These are phyloP conservation scores for Nomada lathburiana DNA, from an alignment of 2,888 invertebrate genomes.

Conservation along the genomic window DNA sequence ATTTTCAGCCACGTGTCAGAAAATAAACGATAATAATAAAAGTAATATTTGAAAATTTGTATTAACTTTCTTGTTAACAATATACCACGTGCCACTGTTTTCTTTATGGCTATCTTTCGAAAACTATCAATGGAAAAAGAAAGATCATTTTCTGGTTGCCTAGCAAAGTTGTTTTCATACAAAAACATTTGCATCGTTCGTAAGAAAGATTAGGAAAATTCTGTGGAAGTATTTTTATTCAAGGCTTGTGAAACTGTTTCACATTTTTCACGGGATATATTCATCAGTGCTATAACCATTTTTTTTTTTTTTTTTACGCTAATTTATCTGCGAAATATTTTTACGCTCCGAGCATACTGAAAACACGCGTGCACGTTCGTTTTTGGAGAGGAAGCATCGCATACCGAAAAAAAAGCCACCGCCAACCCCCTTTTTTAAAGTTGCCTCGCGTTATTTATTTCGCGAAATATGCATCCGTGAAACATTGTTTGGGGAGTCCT, in stretches of 20 bases:
- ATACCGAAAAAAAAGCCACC: constrained; percentile 5
- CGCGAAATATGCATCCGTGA: constrained; percentile 3
- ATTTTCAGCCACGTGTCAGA: no score
- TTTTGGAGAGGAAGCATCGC: not conserved
- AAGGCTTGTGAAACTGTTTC: not conserved
- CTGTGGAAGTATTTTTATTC: no score
- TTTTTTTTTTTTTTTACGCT: not conserved
- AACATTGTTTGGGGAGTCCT: constrained; percentile 11
- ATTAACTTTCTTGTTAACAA: no score
- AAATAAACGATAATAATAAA: no score
- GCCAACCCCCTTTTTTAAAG: not conserved
- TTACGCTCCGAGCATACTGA: not conserved
- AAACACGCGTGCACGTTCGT: constrained; percentile 1
- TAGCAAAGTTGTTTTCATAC: not conserved
- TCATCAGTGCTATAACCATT: not conserved
- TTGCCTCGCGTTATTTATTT: constrained; percentile 19
- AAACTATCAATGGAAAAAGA: no score
- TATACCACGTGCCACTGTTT: no score
- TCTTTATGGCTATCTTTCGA: no score
- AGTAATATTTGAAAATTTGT: no score
- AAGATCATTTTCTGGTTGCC: no score
- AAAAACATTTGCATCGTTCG: no score
- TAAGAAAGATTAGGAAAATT: no score
- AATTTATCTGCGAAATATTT: constrained; percentile 11
- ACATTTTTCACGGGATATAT: not conserved